Base-by-base conservation (phyloP, 2,113 vertebrate species). In the Rhinopithecus roxellana region DNA sequence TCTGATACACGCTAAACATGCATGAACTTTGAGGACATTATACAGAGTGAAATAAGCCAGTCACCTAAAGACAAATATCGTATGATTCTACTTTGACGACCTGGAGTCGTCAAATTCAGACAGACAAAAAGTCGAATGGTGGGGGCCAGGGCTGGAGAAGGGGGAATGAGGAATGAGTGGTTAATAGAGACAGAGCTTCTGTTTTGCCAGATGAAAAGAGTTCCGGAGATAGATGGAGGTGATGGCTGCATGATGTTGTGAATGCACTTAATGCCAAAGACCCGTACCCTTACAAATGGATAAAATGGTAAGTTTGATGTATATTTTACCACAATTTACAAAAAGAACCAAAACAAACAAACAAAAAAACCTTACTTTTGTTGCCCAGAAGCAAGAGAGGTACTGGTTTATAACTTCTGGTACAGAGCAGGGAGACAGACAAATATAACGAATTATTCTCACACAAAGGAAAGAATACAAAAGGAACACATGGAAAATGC, bases 231-330 rank as follows among this genome's bases (percentile, higher is more conserved):
- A 2, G 77, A n/a, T 0, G 1, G 23, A 1, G 22, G 17, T 23
- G 22, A 80, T 0, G 1, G 12, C 1, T 17, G 1, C 8, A 10
- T 12, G 20, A 38, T 30, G 4, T 5, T 0, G 1, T 30, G 25
- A 40, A 38, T 22, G 18, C 9, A 2, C 32, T 81, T 78, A 30
- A 10, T 52, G 13, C 23, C 10, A 12, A 40, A 38, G 23, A 59
- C 17, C 50, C 32, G 27, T 4, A 43, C 32, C 38, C 40, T 77
- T 59, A 25, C 7, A 45, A 61, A 48, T 43, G 48, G 45, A 6
- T 20, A 38, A 22, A 14, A 70, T 5, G 30, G 6, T 6, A 82
- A 38, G 38, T 89, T 27, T 77, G 16, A 23, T 1, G 7, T 30
- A 32, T 10, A 75, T 48, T 35, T 75, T 22, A 67, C 27, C 55